phyloP scores from a whole-genome alignment of 2,113 vertebrate species.

The Hydrochoerus hydrochaeris region DNA sequence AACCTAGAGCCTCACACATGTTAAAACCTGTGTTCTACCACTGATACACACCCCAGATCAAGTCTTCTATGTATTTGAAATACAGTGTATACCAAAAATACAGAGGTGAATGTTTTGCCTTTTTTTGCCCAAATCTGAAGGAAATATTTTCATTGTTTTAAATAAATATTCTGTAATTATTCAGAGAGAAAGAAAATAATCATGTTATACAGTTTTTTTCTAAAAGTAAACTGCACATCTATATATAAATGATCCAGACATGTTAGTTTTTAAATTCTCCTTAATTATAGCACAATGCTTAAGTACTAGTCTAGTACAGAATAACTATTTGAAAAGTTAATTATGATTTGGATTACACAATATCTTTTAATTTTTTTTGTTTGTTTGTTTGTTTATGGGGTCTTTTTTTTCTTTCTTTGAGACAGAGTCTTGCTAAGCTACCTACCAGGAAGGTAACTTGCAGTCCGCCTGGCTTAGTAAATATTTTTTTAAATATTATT shows the following conservation, averaged over 20 bases:
- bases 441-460: not conserved
- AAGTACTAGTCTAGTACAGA: not conserved
- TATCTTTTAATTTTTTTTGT: not conserved
- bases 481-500: not conserved
- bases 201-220: not conserved
- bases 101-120: slow-evolving; percentile 22
- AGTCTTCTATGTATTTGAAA: slow-evolving; percentile 1
- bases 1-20: not conserved
- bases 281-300: not conserved
- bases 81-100: not conserved
- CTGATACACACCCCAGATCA: not conserved
- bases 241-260: not conserved
- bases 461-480: not conserved
- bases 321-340: not conserved
- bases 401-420: not conserved
- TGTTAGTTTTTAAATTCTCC: slow-evolving; percentile 37
- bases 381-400: not conserved
- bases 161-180: not conserved
- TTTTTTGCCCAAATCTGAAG: not conserved
- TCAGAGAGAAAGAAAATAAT: not conserved
- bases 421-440: not conserved
- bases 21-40: not conserved
- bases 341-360: not conserved
- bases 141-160: slow-evolving; percentile 15
- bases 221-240: not conserved